phyloP scores from a whole-genome alignment of 2,888 invertebrate genomes.

The Leucophora obtusa region DNA sequence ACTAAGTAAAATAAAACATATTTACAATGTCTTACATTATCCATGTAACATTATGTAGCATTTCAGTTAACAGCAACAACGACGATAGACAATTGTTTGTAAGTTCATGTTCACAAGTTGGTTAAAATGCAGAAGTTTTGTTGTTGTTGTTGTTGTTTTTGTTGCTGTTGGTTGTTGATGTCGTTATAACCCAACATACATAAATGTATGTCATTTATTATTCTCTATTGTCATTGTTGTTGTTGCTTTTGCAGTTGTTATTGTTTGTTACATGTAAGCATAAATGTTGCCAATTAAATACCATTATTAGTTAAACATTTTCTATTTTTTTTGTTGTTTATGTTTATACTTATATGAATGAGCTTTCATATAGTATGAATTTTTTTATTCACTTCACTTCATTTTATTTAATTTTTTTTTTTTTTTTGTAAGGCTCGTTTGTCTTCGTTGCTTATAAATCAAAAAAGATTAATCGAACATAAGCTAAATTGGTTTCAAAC shows the following conservation, averaged over 20 bases:
- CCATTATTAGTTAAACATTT: constrained; percentile 64
- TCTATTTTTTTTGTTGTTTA: constrained; percentile 17
- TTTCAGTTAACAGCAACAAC: constrained; percentile 31
- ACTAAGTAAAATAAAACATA: constrained; percentile 25
- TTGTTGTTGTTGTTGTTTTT: not conserved
- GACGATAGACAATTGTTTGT: constrained; percentile 61
- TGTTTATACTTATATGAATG: constrained; percentile 10
- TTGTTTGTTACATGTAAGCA: constrained; percentile 56
- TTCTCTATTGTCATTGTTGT: constrained; percentile 40
- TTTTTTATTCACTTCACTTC: not conserved
- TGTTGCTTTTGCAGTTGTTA: constrained; percentile 39
- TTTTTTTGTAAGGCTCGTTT: constrained; percentile 47
- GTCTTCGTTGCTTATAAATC: constrained; percentile 59
- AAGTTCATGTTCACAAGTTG: constrained; percentile 64
- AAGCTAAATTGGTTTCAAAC: constrained; percentile 58
- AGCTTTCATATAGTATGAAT: constrained; percentile 4
- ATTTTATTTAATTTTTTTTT: constrained; percentile 22
- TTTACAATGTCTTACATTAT: constrained; percentile 54
- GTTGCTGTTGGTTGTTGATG: not conserved
- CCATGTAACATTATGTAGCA: constrained; percentile 55
- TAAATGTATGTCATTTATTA: constrained; percentile 61
- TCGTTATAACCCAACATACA: constrained; percentile 16
- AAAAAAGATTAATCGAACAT: constrained; percentile 64
- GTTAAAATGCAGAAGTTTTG: constrained; percentile 58
- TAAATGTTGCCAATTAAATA: constrained; percentile 64